Evolutionary conservation across 2,113 vertebrate genomes (phyloP).

Genomic region (Podarcis muralis): DNA sequence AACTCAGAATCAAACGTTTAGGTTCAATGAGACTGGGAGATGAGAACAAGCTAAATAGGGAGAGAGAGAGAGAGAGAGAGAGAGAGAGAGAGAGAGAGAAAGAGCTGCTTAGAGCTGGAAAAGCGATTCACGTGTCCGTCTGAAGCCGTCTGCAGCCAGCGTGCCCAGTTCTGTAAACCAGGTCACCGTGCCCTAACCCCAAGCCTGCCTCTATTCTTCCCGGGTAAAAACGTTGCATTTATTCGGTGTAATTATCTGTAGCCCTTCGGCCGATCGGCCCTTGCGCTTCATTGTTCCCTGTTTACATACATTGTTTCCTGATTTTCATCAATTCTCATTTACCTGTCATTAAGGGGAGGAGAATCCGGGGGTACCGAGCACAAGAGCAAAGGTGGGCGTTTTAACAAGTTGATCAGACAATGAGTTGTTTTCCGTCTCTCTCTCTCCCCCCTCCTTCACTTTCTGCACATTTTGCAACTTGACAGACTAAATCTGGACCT

Average conservation of each 20-base stretch:
- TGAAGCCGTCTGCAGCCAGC: neutral
- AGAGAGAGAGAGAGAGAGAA: no score
- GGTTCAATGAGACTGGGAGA: neutral
- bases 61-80: no score
- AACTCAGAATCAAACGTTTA: neutral
- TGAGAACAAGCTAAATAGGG: neutral
- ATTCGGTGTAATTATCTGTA: slow-evolving; percentile 55
- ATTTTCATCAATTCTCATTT: slow-evolving; percentile 72
- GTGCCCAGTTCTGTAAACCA: neutral
- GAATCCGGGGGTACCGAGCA: slow-evolving; percentile 8
- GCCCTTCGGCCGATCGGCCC: slow-evolving; percentile 45
- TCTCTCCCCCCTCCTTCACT: neutral
- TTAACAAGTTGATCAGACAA: neutral
- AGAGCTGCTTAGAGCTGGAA: neutral
- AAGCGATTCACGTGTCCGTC: neutral
- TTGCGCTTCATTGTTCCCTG: slow-evolving; percentile 60
- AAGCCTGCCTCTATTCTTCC: slow-evolving; percentile 20
- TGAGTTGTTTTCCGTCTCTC: neutral
- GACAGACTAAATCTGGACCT: neutral
- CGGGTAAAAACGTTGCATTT: slow-evolving; percentile 46
- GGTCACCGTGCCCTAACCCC: slow-evolving; percentile 63
- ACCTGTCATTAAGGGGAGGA: slow-evolving; percentile 63
- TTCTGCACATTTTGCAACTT: neutral
- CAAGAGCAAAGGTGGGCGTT: neutral
- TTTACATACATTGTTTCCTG: slow-evolving; percentile 61